These are phyloP conservation scores for Crypturellus tataupa DNA, from an alignment of 2,797 vertebrate genomes.

Conservation along the genomic window DNA sequence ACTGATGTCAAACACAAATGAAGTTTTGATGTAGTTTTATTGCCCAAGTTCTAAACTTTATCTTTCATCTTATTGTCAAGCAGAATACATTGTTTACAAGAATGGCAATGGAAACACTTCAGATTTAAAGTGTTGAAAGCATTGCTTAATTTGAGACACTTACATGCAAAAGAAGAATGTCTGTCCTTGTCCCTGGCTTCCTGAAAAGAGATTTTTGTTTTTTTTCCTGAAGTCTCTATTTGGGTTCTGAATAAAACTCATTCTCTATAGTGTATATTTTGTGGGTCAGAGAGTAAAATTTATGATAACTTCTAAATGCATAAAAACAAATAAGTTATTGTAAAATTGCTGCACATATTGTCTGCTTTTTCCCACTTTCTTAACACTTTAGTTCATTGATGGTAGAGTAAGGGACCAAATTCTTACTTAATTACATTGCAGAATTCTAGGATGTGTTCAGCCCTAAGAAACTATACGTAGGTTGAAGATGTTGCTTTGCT, in stretches of 20 bases:
- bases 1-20: not conserved
- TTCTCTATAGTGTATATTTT: not conserved
- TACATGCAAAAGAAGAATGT: not conserved
- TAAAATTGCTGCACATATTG: not conserved
- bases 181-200: not conserved
- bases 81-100: not conserved
- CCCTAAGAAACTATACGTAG: not conserved
- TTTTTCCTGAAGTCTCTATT: not conserved
- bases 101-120: not conserved
- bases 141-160: not conserved
- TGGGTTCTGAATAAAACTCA: not conserved
- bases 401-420: not conserved
- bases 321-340: not conserved
- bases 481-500: not conserved
- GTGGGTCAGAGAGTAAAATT: not conserved
- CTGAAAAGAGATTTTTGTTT: not conserved
- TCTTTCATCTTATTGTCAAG: not conserved
- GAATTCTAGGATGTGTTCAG: not conserved
- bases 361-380: not conserved
- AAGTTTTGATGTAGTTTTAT: not conserved
- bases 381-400: not conserved
- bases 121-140: not conserved
- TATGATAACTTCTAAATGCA: not conserved
- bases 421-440: not conserved
- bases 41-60: not conserved